Base-by-base conservation (phyloP, 2,113 vertebrate genomes). In the Candoia aspera region DNA sequence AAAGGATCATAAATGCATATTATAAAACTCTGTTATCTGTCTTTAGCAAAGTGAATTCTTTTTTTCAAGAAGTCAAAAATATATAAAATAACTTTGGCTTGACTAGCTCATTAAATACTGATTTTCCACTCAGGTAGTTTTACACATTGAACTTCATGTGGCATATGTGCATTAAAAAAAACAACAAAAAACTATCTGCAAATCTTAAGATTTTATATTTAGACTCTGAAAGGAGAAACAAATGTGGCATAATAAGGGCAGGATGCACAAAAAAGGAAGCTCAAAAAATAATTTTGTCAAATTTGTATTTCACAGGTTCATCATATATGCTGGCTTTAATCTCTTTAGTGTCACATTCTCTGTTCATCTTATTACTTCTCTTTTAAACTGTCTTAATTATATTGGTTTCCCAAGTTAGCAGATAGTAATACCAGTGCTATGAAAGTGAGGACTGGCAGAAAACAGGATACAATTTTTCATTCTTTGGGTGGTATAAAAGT, bases 391-490 rank as follows among this genome's bases (percentile, higher is more conserved):
- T 94, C 58, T 92, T 95, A 90, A 90, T 84, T 92, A 83, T 95
- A 91, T 90, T 94, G 88, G 88, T 94, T 96, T 95, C 87, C 92
- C 87, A 94, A 91, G 89, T 15, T 49, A 49, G 54, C 89, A 94
- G 12, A 85, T 88, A 95, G 59, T 94, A 95, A 86, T 58, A 21
- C 84, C 94, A 92, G 93, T 54, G 94, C 84, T 94, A 95, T 93
- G 88, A 57, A 97, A 97, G 97, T 96, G 86, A 95, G 73, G 54
- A 93, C 86, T 95, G 94, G 49, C 91, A 95, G 90, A 96, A 91
- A 94, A 91, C 33, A 83, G 83, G 42, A 92, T 94, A 92, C 92
- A 90, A 94, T 95, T 93, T 97, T 88, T 94, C 88, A 87, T 93
- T 96, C 86, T 96, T 21, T 91, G 79, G 93, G 89, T 96, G 93